These are phyloP conservation scores for Trichogramma evanescens DNA, from an alignment of 2,888 invertebrate species.

Conservation along the genomic window DNA sequence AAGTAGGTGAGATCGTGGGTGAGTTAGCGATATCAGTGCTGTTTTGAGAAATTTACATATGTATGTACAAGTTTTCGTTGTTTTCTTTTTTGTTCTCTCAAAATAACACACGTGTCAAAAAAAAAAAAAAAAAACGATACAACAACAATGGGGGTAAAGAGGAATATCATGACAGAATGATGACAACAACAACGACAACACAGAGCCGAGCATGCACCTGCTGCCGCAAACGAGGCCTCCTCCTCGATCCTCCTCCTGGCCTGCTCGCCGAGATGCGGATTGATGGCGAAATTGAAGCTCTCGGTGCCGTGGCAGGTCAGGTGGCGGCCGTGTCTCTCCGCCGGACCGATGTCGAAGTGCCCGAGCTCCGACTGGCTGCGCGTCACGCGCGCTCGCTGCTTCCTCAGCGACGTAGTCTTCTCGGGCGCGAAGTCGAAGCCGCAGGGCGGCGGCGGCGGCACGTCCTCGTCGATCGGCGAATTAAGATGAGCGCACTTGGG, in stretches of 20 bases:
- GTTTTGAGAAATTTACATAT: no score
- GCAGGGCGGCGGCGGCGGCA: conserved; percentile 3
- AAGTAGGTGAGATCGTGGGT: no score
- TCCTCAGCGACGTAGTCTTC: background rate
- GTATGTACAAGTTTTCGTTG: no score
- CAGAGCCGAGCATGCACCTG: conserved; percentile 14
- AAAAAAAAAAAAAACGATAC: no score
- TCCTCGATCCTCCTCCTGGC: conserved; percentile 16
- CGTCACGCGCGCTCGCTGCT: background rate
- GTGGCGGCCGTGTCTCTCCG: conserved; percentile 30
- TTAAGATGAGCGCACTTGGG: conserved; percentile 35
- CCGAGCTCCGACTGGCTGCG: conserved; percentile 33
- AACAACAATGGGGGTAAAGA: no score
- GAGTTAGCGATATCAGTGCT: no score
- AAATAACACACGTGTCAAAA: no score
- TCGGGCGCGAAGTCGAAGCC: background rate
- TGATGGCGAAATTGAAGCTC: conserved; percentile 35
- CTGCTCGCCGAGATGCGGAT: conserved; percentile 27
- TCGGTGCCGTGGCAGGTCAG: conserved; percentile 29
- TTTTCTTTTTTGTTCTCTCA: no score
- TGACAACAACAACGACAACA: background rate
- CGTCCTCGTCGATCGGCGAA: background rate
- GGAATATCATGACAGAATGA: no score
- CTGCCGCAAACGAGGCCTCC: conserved; percentile 6
- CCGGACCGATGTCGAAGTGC: conserved; percentile 30